Conservation (phyloP, 37 sponge, comb jelly and placozoan genomes). For the Halichondria panicea region DNA sequence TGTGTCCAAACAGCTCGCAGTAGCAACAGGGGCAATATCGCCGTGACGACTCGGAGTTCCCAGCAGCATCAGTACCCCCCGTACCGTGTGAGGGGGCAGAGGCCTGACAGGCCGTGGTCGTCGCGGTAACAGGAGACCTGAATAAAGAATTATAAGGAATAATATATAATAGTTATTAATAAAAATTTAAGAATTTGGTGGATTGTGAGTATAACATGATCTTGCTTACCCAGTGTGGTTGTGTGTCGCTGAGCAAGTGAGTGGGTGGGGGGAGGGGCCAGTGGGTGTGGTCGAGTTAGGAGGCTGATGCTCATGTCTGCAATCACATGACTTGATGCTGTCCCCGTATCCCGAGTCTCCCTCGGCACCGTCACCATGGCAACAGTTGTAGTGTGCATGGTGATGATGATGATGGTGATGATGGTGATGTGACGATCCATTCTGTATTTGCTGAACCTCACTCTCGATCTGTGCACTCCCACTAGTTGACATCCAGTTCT, state of each 20-base stretch:
- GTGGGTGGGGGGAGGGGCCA: background rate
- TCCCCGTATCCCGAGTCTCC: slow-evolving; percentile 8
- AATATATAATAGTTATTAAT: too few relatives aligned
- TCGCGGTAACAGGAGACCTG: too few relatives aligned
- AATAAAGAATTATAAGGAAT: too few relatives aligned
- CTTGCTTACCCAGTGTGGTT: background rate
- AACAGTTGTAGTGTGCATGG: slow-evolving; percentile 1
- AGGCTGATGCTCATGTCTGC: slow-evolving; percentile 6
- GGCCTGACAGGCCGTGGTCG: too few relatives aligned
- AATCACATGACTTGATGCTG: slow-evolving; percentile 14
- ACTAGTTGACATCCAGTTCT: slow-evolving; percentile 61
- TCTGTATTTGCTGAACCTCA: slow-evolving; percentile 6
- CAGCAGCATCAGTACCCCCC: slow-evolving; percentile 11
- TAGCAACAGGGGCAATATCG: slow-evolving; percentile 79
- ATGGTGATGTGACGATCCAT: slow-evolving; percentile 8
- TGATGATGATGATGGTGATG: slow-evolving; percentile 6
- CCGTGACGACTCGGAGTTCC: slow-evolving; percentile 4
- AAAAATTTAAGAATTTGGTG: too few relatives aligned
- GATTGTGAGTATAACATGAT: too few relatives aligned
- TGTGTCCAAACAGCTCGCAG: slow-evolving; percentile 83
- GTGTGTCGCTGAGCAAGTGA: background rate
- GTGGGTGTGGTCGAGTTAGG: background rate
- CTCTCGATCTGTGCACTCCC: slow-evolving; percentile 31
- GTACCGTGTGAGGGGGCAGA: too few relatives aligned
- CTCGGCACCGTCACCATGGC: slow-evolving; percentile 2